Conservation (phyloP, 23 tunicate genomes). For the Clavelina lepadiformis region DNA sequence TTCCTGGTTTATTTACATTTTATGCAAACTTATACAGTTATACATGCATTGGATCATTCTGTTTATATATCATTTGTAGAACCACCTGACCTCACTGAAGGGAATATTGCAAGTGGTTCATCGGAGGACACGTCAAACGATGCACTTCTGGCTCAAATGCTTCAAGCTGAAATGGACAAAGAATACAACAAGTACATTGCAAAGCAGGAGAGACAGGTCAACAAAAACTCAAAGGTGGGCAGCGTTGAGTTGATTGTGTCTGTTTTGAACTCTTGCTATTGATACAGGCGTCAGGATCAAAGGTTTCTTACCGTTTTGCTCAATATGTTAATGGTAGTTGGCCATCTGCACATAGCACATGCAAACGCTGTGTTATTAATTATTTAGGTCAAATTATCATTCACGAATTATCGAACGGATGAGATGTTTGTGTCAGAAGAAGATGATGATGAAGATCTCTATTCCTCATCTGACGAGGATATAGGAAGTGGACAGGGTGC, state of each 20-base stretch:
- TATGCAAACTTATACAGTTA: no score
- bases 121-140: constrained; percentile 52
- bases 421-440: constrained; percentile 47
- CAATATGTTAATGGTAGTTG: no score
- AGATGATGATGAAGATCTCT: constrained; percentile 18
- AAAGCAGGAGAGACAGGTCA: constrained; percentile 56
- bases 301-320: no score
- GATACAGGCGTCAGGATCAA: no score
- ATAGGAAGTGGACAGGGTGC: background rate
- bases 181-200: constrained; percentile 68
- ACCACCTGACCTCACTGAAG: no score
- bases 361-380: constrained; percentile 2
- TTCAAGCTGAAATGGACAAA: constrained; percentile 76
- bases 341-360: no score
- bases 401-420: constrained; percentile 55
- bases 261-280: background rate
- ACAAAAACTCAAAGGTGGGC: constrained; percentile 63
- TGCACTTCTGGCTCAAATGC: constrained; percentile 60
- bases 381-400: constrained; percentile 39
- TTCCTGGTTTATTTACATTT: no score
- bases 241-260: background rate
- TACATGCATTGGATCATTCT: no score
- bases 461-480: constrained; percentile 27
- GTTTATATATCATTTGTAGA: no score
- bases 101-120: background rate